Evolutionary conservation across 2,113 vertebrate genomes (phyloP).

Genomic region (Lophura nycthemera): DNA sequence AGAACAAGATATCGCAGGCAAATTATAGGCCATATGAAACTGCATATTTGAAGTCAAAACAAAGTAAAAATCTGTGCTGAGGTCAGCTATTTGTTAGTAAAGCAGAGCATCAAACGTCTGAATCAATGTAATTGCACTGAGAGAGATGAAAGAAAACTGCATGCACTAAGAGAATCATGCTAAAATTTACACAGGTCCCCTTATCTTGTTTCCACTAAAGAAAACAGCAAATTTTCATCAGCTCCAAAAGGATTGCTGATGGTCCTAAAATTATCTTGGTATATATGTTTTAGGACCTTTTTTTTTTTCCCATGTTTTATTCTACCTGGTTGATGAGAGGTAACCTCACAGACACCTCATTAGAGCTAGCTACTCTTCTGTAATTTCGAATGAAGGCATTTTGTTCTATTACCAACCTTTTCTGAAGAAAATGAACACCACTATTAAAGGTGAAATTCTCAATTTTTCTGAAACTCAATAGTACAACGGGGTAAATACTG

Average conservation of each 20-base stretch:
- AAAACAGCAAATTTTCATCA: slow-evolving; percentile 2
- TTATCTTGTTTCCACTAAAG: neutral
- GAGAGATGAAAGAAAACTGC: neutral
- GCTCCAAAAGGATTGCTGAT: neutral
- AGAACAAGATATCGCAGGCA: neutral
- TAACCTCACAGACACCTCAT: neutral
- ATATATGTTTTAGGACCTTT: neutral
- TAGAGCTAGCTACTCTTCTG: neutral
- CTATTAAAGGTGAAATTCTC: neutral
- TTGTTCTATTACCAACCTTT: neutral
- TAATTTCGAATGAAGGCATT: neutral
- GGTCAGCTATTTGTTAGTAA: neutral
- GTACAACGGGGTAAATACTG: neutral
- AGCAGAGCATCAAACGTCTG: neutral
- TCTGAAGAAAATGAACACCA: neutral
- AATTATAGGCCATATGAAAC: neutral
- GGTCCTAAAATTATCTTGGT: neutral
- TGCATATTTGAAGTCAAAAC: neutral
- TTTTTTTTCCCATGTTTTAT: neutral
- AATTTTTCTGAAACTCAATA: neutral
- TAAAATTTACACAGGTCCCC: neutral
- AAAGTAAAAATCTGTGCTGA: neutral
- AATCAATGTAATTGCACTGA: neutral
- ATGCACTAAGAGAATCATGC: neutral
- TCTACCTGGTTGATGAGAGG: neutral